A percentile compares a stretch with the other conserved stretches of the same genome.
phyloP scores from a whole-genome alignment of 2,797 vertebrate species.

The Hoplostethus atlanticus region DNA sequence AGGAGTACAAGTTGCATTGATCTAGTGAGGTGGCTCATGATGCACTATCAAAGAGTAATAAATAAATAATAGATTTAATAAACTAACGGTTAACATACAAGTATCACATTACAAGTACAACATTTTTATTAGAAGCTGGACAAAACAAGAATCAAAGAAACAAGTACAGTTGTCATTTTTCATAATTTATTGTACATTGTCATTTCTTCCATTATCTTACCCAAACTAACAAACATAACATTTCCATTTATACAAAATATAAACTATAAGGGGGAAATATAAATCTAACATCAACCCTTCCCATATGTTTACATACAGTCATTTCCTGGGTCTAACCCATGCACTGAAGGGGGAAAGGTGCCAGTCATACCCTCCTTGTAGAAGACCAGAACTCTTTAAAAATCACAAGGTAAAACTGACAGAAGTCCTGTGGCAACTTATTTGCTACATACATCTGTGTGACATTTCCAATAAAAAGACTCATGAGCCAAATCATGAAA shows the following conservation, averaged over 20 bases:
- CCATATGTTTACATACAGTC: slow-evolving; percentile 68
- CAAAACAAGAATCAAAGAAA: slow-evolving; percentile 43
- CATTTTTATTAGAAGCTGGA: neutral
- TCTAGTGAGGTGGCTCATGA: neutral
- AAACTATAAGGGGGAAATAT: slow-evolving; percentile 76
- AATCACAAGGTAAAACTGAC: slow-evolving; percentile 74
- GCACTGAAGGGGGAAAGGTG: slow-evolving; percentile 55
- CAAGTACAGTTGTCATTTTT: slow-evolving; percentile 46
- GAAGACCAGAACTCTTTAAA: slow-evolving; percentile 74
- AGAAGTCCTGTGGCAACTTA: slow-evolving; percentile 60
- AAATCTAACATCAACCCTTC: slow-evolving; percentile 75
- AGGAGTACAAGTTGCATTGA: neutral
- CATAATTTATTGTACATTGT: slow-evolving; percentile 80
- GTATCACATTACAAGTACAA: neutral
- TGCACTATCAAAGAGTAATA: neutral
- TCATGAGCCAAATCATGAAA: slow-evolving; percentile 55
- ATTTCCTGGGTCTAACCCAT: slow-evolving; percentile 63
- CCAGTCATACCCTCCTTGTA: slow-evolving; percentile 76
- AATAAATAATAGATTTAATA: neutral
- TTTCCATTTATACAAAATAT: slow-evolving; percentile 85
- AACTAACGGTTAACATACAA: neutral
- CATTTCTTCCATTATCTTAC: slow-evolving; percentile 72
- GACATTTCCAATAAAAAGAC: slow-evolving; percentile 60
- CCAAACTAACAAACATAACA: slow-evolving; percentile 79
- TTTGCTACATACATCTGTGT: slow-evolving; percentile 65